A percentile compares a stretch with the other conserved stretches of the same genome.
phyloP scores from a whole-genome alignment of 1,140 invertebrate species.

The Apis laboriosa region DNA sequence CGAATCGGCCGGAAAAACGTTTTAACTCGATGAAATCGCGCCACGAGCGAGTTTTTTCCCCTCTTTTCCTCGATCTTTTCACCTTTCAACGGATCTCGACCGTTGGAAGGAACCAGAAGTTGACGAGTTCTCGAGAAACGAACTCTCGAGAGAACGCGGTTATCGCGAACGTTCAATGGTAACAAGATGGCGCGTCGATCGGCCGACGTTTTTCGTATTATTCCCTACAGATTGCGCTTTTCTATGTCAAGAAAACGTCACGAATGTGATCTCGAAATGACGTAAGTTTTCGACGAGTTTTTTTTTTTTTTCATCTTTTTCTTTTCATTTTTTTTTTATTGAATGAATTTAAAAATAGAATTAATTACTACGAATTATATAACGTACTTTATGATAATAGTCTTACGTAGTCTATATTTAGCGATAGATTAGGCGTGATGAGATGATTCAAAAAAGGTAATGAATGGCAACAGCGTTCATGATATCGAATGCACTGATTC shows the following conservation, averaged over 20 bases:
- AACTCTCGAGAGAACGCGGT: background rate
- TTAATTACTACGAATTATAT: conserved; percentile 21
- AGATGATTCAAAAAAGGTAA: conserved; percentile 59
- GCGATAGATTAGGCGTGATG: conserved; percentile 62
- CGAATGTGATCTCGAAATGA: conserved; percentile 30
- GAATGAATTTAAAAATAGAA: background rate
- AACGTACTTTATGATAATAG: conserved; percentile 31
- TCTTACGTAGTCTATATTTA: conserved; percentile 50
- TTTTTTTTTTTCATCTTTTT: background rate
- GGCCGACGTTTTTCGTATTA: background rate
- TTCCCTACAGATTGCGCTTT: no score
- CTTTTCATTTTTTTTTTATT: background rate
- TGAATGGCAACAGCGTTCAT: conserved; percentile 67
- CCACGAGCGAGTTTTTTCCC: background rate
- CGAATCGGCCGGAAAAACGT: conserved; percentile 7
- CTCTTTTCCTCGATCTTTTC: background rate
- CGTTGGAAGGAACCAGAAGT: background rate
- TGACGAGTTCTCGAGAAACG: background rate
- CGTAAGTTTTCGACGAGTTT: background rate
- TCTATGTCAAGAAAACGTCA: background rate
- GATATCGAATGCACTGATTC: conserved; percentile 68
- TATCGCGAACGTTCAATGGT: background rate
- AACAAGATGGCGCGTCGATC: background rate
- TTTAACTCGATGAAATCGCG: conserved; percentile 23
- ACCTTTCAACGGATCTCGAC: background rate